Evolutionary conservation across 2,797 vertebrate species (phyloP).

Genomic region (Diplodus sargus): DNA sequence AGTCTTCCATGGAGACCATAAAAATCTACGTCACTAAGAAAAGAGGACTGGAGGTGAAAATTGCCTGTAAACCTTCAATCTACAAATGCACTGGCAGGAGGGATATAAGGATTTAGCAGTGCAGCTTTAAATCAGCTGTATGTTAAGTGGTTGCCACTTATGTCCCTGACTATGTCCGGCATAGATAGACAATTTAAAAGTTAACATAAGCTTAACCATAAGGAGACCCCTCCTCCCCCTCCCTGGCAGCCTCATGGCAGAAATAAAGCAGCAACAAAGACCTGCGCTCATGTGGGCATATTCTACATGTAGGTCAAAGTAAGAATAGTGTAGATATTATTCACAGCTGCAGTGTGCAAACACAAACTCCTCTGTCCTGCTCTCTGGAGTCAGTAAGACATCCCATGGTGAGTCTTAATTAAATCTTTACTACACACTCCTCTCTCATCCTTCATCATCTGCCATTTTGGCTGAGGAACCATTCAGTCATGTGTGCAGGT

Average conservation of each 20-base stretch:
- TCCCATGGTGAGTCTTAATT: conserved; percentile 81
- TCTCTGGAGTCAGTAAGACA: conserved; percentile 71
- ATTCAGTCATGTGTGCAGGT: conserved; percentile 68
- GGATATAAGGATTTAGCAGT: conserved; percentile 23
- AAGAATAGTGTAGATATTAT: conserved; percentile 74
- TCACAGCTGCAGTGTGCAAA: conserved; percentile 77
- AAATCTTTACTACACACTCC: conserved; percentile 75
- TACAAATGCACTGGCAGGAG: conserved; percentile 21
- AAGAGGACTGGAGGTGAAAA: conserved; percentile 49
- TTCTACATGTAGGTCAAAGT: conserved; percentile 74
- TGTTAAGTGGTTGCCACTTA: conserved; percentile 15
- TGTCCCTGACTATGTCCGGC: conserved; percentile 48
- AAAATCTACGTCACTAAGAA: conserved; percentile 65
- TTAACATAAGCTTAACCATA: conserved; percentile 65
- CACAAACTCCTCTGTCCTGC: conserved; percentile 73
- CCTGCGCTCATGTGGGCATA: conserved; percentile 46
- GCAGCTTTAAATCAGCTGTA: conserved; percentile 10
- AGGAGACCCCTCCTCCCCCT: conserved; percentile 35
- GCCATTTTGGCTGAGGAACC: conserved; percentile 73
- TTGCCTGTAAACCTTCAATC: conserved; percentile 47
- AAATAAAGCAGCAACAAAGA: conserved; percentile 44
- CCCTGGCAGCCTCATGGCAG: conserved; percentile 35
- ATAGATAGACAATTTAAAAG: conserved; percentile 51
- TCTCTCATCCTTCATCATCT: conserved; percentile 78
- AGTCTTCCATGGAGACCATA: conserved; percentile 67